These are phyloP conservation scores for Campoplex nolae DNA, from an alignment of 2,888 invertebrate genomes.

Conservation along the genomic window DNA sequence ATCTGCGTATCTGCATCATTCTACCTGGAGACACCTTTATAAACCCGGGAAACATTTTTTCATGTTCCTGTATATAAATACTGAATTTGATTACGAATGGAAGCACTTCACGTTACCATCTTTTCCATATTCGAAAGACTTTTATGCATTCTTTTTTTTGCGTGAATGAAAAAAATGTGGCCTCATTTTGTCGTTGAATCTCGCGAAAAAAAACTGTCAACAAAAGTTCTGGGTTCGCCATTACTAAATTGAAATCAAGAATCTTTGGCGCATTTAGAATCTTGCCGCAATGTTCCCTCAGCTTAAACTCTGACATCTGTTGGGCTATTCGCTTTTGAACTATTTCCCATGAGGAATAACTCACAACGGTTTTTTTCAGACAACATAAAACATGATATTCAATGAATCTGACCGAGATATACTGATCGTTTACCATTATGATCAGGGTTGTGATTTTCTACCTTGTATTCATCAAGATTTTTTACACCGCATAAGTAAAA, in stretches of 20 bases:
- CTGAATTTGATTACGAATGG: conserved; percentile 19
- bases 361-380: not conserved
- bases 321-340: not conserved
- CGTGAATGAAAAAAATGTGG: not conserved
- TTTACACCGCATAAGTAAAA: not conserved
- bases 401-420: not conserved
- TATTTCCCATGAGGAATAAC: not conserved
- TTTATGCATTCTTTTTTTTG: not conserved
- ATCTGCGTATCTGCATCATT: conserved; percentile 43
- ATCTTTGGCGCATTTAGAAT: not conserved
- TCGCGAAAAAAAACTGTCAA: not conserved
- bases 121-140: no score
- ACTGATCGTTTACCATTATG: not conserved
- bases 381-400: not conserved
- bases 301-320: not conserved
- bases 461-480: not conserved
- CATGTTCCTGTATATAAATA: not conserved
- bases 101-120: not conserved
- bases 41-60: conserved; percentile 15
- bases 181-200: not conserved
- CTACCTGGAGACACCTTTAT: not conserved
- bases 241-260: not conserved
- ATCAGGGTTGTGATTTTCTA: not conserved
- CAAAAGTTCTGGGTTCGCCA: conserved; percentile 2
- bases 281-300: not conserved